A percentile compares a stretch with the other conserved stretches of the same genome.
These are phyloP conservation scores for Crotalus adamanteus DNA, from an alignment of 2,797 vertebrate genomes.

Conservation along the genomic window DNA sequence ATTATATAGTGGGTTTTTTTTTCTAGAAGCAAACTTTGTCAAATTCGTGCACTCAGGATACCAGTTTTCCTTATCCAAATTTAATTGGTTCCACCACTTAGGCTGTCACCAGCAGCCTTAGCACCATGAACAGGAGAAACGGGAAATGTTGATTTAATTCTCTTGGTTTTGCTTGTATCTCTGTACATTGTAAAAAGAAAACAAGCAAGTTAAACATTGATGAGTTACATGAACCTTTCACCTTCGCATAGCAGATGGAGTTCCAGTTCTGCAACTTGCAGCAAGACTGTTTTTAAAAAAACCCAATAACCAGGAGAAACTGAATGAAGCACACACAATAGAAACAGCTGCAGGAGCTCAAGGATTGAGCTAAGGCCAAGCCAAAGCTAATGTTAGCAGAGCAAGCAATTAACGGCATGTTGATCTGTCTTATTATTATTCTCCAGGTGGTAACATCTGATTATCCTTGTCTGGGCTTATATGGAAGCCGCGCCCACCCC, in stretches of 20 bases:
- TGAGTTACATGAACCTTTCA: background rate
- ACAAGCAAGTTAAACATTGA: background rate
- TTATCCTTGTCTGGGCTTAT: background rate
- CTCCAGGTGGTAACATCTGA: background rate
- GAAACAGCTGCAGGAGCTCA: background rate
- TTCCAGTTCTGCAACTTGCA: background rate
- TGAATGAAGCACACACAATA: background rate
- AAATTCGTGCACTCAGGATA: background rate
- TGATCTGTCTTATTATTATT: background rate
- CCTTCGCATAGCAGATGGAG: background rate
- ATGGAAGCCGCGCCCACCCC: too few species aligned
- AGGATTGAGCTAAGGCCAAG: background rate
- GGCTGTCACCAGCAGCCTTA: fast-evolving
- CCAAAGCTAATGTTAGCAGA: background rate
- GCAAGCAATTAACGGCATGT: background rate
- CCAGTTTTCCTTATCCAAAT: background rate
- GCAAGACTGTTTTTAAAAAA: background rate
- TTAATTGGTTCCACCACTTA: background rate
- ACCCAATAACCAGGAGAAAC: too few species aligned
- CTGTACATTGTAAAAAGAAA: background rate
- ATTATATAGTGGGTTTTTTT: background rate
- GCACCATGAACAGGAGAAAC: background rate
- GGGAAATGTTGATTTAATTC: background rate
- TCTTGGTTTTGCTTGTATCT: background rate
- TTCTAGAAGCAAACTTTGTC: background rate